A percentile compares a stretch with the other conserved stretches of the same genome.
These are phyloP conservation scores for Rhinophrynus dorsalis DNA, from an alignment of 2,797 vertebrate species.

Conservation along the genomic window DNA sequence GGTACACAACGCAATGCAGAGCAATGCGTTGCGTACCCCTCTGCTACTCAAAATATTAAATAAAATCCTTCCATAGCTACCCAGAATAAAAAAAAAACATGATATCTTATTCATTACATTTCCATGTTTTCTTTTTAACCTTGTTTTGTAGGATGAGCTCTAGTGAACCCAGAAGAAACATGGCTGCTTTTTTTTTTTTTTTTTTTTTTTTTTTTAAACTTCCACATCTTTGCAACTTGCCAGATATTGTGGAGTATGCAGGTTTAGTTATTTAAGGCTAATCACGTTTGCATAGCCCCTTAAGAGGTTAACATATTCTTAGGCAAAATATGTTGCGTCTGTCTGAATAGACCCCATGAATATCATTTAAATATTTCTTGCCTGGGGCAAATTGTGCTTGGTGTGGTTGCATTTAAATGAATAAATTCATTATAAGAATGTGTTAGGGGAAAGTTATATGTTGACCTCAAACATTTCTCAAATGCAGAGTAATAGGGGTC, in stretches of 20 bases:
- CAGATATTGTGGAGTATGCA: constrained; percentile 41
- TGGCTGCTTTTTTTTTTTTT: too few relatives aligned
- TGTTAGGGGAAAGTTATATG: constrained; percentile 46
- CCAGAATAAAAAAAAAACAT: too few relatives aligned
- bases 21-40: too few relatives aligned
- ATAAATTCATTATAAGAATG: constrained; percentile 51
- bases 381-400: constrained; percentile 48
- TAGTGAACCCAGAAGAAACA: constrained; percentile 29
- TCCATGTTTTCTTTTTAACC: not conserved
- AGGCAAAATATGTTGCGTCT: constrained; percentile 51
- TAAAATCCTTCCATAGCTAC: too few relatives aligned
- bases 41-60: too few relatives aligned
- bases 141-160: constrained; percentile 42
- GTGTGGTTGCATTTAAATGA: constrained; percentile 51
- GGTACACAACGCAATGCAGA: too few relatives aligned
- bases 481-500: constrained; percentile 36
- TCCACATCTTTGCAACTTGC: constrained; percentile 13
- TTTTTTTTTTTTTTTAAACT: too few relatives aligned
- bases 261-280: constrained; percentile 46
- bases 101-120: too few relatives aligned
- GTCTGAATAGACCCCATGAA: constrained; percentile 48
- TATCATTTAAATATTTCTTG: constrained; percentile 51
- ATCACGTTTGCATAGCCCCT: constrained; percentile 44
- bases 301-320: constrained; percentile 51
- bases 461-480: constrained; percentile 47